Conservation (phyloP, 2,888 invertebrate genomes). For the Drosophila helvetica region DNA sequence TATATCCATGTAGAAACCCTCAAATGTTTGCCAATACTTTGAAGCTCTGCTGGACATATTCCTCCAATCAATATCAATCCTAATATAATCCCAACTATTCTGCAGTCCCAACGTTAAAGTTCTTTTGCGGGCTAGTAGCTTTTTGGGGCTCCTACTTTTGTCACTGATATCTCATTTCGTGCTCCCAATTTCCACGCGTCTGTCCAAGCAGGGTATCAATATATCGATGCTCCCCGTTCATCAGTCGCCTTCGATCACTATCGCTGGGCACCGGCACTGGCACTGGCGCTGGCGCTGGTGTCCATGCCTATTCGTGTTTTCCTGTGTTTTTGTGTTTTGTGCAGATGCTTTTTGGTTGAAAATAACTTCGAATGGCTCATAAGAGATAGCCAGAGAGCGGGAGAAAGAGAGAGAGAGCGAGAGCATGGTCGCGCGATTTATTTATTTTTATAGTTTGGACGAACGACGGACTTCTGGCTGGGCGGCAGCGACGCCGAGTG, state of each 20-base stretch:
- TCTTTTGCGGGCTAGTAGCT: no score
- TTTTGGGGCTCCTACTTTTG: no score
- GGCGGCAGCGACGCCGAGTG: slow-evolving; percentile 19
- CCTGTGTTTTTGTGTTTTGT: slow-evolving; percentile 49
- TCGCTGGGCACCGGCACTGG: background rate
- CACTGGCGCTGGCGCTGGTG: background rate
- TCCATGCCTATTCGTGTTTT: slow-evolving; percentile 17
- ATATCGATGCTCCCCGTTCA: background rate
- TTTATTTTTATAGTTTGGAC: slow-evolving; percentile 70
- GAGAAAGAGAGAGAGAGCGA: background rate
- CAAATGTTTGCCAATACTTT: background rate
- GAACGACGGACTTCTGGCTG: slow-evolving; percentile 36
- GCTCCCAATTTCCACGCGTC: background rate
- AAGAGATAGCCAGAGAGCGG: slow-evolving; percentile 5
- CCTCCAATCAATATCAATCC: background rate
- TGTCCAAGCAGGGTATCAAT: background rate
- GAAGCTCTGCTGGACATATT: slow-evolving; percentile 2
- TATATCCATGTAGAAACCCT: no score
- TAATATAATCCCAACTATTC: no score
- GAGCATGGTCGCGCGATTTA: slow-evolving; percentile 45
- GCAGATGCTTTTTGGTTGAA: slow-evolving; percentile 74
- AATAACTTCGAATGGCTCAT: slow-evolving; percentile 66
- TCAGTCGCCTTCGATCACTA: background rate
- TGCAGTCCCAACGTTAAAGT: no score
- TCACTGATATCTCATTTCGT: no score